Evolutionary conservation across 1,140 invertebrate species (phyloP), one percentile per base, ranked within the genome.

Genomic region (Brachionus angularis): DNA sequence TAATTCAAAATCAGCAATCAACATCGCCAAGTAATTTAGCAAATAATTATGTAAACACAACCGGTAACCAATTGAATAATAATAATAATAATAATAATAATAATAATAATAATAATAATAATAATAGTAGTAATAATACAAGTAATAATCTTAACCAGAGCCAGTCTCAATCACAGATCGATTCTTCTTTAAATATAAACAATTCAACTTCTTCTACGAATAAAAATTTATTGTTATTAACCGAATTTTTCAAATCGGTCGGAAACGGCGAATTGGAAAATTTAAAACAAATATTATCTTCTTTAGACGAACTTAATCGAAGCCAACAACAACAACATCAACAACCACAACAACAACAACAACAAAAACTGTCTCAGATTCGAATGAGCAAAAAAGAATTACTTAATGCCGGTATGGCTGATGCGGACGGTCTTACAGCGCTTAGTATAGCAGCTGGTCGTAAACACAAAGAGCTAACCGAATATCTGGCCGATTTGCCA

Each of bases 391-490:
- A 47, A 46, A 53, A 16, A 18, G 49, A 71, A 21, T 33, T 71
- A 14, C 18, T 71, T 12, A 71, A 71, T 27, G 49, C 67, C 14
- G 67, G 67, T n/a, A 52, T 71, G 49, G 46, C 36, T 12, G 53
- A 72, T 14, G 53, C 53, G 1, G 71, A 72, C 23, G 55, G 55
- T 47, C 16, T 72, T 7, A 72, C 71, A 1, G 39, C 71, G 23
- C 34, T 72, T 3, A 72, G 71, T 29, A 72, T 72, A 31, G 53
- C 71, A 0, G 71, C 71, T 2, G 71, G 71, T 12, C 52, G 50
- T n/a, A 72, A 72, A 39, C 71, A 72, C 27, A 72, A 72, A 49
- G n/a, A 46, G 23, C 23, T 72, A 5, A 62, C 55, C 16, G 53
- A 72, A 62, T 44, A 14, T 14, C 42, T 72, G 25, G 55, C 55